Evolutionary conservation across 2,888 invertebrate genomes (phyloP).

Genomic region (Tipula vernalis): DNA sequence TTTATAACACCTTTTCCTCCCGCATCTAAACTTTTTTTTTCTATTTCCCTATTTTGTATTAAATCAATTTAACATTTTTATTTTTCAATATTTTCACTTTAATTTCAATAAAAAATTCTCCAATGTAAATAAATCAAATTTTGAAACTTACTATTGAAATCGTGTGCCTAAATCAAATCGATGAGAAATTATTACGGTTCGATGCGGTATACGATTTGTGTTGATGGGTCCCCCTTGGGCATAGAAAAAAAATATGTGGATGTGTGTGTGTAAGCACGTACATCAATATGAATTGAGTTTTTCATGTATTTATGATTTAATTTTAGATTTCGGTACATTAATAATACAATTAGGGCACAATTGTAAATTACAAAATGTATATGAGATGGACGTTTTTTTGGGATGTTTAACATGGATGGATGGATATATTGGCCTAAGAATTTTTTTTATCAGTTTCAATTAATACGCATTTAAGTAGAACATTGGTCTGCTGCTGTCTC

Average conservation of each 20-base stretch:
- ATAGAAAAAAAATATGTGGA: neutral
- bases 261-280: neutral
- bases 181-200: neutral
- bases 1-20: neutral
- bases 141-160: neutral
- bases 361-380: too few relatives aligned
- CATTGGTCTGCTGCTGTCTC: too few relatives aligned
- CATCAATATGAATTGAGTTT: neutral
- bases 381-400: too few relatives aligned
- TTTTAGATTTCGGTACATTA: neutral
- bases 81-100: neutral
- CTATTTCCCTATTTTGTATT: neutral
- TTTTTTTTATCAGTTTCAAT: too few relatives aligned
- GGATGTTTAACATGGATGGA: too few relatives aligned
- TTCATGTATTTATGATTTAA: neutral
- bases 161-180: neutral
- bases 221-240: neutral
- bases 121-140: neutral
- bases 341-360: neutral
- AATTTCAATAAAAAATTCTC: neutral
- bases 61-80: neutral
- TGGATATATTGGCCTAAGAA: too few relatives aligned
- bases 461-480: too few relatives aligned
- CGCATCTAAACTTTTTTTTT: neutral
- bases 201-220: neutral